These are phyloP conservation scores for Platalea minor DNA, from an alignment of 2,797 vertebrate species.

Conservation along the genomic window DNA sequence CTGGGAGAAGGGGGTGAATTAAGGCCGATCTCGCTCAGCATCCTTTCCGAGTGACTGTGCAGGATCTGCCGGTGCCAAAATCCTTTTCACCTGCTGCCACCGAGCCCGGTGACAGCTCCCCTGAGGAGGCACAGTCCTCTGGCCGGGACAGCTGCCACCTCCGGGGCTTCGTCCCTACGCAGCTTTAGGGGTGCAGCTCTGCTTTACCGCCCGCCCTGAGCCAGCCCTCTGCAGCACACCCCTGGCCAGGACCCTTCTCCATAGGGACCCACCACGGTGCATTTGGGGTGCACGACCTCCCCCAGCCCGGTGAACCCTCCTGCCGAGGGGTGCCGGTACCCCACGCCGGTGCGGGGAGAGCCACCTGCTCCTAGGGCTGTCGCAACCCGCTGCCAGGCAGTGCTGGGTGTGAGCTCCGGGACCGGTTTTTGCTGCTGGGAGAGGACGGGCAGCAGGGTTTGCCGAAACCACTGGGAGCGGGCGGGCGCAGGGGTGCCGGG, in stretches of 20 bases:
- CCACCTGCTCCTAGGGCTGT: neutral
- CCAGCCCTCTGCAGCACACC: rapidly evolving
- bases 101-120: neutral
- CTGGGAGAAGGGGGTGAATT: neutral
- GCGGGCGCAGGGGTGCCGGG: neutral
- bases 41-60: slow-evolving; percentile 1
- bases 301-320: neutral
- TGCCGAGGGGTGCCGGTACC: neutral
- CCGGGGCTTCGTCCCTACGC: rapidly evolving
- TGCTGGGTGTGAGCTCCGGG: neutral
- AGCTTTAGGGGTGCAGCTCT: neutral
- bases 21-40: neutral
- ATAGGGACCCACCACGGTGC: rapidly evolving
- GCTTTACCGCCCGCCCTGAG: neutral
- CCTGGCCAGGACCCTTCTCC: neutral
- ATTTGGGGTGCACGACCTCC: rapidly evolving
- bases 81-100: neutral
- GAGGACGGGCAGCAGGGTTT: neutral
- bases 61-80: neutral
- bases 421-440: neutral
- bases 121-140: neutral
- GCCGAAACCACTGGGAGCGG: slow-evolving; percentile 12
- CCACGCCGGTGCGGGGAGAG: rapidly evolving
- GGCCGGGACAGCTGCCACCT: rapidly evolving
- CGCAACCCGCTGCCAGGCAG: neutral